Evolutionary conservation across 2,888 invertebrate genomes (phyloP).

Genomic region (Suillia variegata): DNA sequence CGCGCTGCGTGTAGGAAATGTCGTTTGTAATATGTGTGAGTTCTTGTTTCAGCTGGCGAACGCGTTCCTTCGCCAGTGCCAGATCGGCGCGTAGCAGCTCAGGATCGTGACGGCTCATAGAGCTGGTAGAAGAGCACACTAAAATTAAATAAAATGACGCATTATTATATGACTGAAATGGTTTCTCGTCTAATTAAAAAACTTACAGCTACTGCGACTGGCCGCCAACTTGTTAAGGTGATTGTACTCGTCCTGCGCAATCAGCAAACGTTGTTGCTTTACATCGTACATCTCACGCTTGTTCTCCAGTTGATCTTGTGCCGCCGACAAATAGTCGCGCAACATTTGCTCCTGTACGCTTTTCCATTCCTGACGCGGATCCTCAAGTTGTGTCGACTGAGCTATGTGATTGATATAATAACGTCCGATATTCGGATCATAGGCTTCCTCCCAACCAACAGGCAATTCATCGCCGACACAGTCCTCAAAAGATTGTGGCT

Average conservation of each 20-base stretch:
- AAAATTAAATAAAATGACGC: constrained; percentile 45
- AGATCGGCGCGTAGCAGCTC: constrained; percentile 92
- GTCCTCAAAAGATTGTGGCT: constrained; percentile 96
- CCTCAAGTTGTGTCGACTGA: constrained; percentile 94
- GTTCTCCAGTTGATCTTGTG: constrained; percentile 94
- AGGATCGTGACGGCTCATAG: constrained; percentile 92
- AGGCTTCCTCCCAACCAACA: constrained; percentile 96
- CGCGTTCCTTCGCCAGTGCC: constrained; percentile 84
- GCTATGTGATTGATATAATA: constrained; percentile 97
- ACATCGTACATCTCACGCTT: constrained; percentile 96
- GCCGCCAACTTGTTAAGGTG: constrained; percentile 89
- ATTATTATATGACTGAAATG: constrained; percentile 44
- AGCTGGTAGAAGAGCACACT: constrained; percentile 89
- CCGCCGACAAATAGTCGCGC: constrained; percentile 92
- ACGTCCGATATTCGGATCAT: constrained; percentile 90
- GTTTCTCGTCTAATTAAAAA: too few relatives aligned
- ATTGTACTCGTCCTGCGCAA: constrained; percentile 96
- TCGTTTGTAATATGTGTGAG: constrained; percentile 89
- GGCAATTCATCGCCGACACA: constrained; percentile 97
- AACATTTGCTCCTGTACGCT: constrained; percentile 96
- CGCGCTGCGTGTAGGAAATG: constrained; percentile 88
- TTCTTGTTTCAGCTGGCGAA: constrained; percentile 87
- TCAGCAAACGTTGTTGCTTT: constrained; percentile 89
- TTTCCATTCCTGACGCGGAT: constrained; percentile 96
- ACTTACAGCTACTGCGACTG: constrained; percentile 89